Percentiles rank a stretch among this genome's conserved stretches.
Conservation (phyloP, 2,113 vertebrate genomes). For the Aramus guarauna region DNA sequence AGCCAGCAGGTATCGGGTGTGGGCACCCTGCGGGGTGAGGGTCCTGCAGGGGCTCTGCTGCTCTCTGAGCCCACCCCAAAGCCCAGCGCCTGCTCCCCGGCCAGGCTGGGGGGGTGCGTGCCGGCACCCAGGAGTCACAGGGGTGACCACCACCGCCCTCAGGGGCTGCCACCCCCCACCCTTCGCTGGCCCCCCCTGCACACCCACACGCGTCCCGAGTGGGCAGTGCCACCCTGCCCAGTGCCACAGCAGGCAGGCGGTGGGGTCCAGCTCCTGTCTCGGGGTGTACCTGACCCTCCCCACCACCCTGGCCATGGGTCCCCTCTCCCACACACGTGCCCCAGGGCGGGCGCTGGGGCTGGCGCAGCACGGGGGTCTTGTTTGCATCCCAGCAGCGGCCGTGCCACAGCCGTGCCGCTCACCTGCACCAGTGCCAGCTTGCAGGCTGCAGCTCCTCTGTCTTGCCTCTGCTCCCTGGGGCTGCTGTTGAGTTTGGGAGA, state of each 20-base stretch:
- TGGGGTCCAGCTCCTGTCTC: not conserved
- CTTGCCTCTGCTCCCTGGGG: not conserved
- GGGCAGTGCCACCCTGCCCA: not conserved
- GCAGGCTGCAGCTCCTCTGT: not conserved
- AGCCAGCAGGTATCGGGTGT: accelerated
- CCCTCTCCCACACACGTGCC: not conserved
- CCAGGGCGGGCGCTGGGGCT: not conserved
- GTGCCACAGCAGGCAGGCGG: not conserved
- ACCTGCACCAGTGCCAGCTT: not conserved
- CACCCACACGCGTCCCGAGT: not conserved
- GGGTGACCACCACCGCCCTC: accelerated
- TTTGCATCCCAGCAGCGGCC: not conserved
- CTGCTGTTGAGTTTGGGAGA: not conserved
- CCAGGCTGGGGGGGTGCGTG: not conserved
- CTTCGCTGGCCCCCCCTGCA: not conserved
- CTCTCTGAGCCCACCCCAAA: not conserved
- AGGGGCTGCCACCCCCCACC: not conserved
- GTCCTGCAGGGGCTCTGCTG: not conserved
- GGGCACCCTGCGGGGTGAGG: not conserved
- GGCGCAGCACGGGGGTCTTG: not conserved
- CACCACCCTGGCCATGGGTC: not conserved
- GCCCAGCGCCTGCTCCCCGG: not conserved
- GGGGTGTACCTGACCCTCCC: not conserved
- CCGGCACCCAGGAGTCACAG: not conserved
- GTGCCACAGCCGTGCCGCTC: not conserved